Evolutionary conservation across 1,140 invertebrate genomes (phyloP), one percentile per base, ranked within the genome.

Genomic region (Aphelenchoides besseyi): DNA sequence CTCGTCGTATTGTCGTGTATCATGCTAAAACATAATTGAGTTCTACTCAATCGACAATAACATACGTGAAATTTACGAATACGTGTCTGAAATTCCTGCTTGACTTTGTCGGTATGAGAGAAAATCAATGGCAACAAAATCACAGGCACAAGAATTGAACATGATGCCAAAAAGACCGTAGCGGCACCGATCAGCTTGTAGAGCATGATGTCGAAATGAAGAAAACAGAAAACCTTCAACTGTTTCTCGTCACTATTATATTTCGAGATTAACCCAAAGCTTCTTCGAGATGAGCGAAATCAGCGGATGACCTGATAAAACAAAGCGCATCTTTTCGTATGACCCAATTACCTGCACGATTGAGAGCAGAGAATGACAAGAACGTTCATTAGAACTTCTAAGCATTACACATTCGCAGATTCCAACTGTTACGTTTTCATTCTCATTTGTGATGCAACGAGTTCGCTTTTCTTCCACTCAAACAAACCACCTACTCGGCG

Each of bases 231-330:
- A 30, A 36, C 3, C 63, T 12, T 16, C 16, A 35, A 12, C 16
- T n/a, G 16, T 66, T 37, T 37, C 16, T n/a, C 12, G 30, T 12
- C 36, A 18, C n/a, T n/a, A 16, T 30, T 26, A 66, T 33, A 1
- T 16, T 23, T 33, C 48, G 36, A 66, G 63, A 30, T 28, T 59
- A 3, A 30, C 55, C 18, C 12, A 59, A 59, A 16, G 16, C 16
- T 12, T 16, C 12, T 32, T 9, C 55, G 23, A 16, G 12, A 18
- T 59, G 1, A 2, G 16, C 29, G n/a, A 23, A 30, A 18, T 32
- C 1, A 29, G 30, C 32, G 32, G 30, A 66, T 61, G 63, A 66
- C 16, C 63, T 66, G 63, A 66, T 66, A 66, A 66, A 66, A 12
- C 12, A 48, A 48, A 48, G 41, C 41, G 41, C 41, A 48, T 48